Evolutionary conservation across 2,113 vertebrate species (phyloP), one percentile per base, ranked within the genome.

Genomic region (Sinocyclocheilus anshuiensis): DNA sequence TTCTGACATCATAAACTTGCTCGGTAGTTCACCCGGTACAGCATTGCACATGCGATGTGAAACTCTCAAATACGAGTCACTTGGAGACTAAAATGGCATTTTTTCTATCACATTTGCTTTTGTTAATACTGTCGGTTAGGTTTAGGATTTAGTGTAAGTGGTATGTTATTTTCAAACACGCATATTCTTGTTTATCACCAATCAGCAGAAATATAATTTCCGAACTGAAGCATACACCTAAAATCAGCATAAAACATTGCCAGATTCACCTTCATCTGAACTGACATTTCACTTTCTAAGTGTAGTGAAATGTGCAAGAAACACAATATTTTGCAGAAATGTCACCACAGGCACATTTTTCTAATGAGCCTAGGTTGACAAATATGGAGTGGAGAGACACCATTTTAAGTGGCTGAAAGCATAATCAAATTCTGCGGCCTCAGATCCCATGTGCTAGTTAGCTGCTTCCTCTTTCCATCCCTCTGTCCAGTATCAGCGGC

Each of bases 391-490:
- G 10, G 4, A 42, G 69, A 74, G 6, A 67, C 61, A 59, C 33
- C 36, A 9, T 42, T 36, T n/a, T 18, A 42, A 39, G 63, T 24
- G 33, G 8, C 18, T 42, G 18, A 72, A 72, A 72, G 18, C 1
- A 5, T 18, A 8, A 69, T 72, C 33, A 71, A 10, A 71, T 36
- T 71, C 16, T 71, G 26, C 3, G 0, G 65, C 65, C 16, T 16
- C 65, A 33, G 65, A 69, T 69, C 15, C 15, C 29, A 18, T 18
- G 6, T 69, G 16, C 5, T 85, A 71, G 59, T 45, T 26, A 53
- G 69, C 78, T 42, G 18, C 72, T 67, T 77, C 72, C 71, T 24
- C 36, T 78, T 87, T 53, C 53, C 22, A 55, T 42, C 20, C 22
- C 18, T 33, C 29, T 24, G 63, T 57, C 29, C 50, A 74, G 6